These are phyloP conservation scores for Uromys caudimaculatus DNA, from an alignment of 2,797 vertebrate species.

Conservation along the genomic window DNA sequence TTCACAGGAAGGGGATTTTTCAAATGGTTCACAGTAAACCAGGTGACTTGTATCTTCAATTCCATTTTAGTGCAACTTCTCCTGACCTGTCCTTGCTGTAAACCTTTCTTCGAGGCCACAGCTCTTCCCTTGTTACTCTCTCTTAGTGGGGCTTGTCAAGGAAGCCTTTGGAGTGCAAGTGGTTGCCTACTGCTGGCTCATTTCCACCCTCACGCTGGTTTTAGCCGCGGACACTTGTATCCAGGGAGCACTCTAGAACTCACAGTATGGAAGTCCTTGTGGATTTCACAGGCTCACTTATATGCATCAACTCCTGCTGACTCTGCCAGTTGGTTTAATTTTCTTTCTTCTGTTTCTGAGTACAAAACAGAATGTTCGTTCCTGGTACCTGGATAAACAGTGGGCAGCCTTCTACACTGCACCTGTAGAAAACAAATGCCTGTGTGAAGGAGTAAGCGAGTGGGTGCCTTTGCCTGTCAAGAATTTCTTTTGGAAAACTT, in stretches of 20 bases:
- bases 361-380: neutral
- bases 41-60: neutral
- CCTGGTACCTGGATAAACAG: neutral
- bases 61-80: neutral
- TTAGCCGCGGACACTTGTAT: neutral
- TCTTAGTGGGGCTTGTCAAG: neutral
- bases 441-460: neutral
- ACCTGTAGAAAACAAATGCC: neutral
- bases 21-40: neutral
- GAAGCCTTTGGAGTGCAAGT: neutral
- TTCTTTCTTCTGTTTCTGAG: neutral
- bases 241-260: neutral
- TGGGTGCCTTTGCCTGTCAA: neutral
- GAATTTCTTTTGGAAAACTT: neutral
- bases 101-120: neutral
- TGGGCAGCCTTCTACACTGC: neutral
- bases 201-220: neutral
- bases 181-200: neutral
- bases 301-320: neutral
- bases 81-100: neutral
- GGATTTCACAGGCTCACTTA: neutral
- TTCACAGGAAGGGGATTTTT: neutral
- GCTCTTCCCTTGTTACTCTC: neutral
- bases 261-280: neutral
- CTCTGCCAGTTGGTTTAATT: neutral